Evolutionary conservation across 1,140 invertebrate species (phyloP).

Genomic region (Glossosoma conforme): DNA sequence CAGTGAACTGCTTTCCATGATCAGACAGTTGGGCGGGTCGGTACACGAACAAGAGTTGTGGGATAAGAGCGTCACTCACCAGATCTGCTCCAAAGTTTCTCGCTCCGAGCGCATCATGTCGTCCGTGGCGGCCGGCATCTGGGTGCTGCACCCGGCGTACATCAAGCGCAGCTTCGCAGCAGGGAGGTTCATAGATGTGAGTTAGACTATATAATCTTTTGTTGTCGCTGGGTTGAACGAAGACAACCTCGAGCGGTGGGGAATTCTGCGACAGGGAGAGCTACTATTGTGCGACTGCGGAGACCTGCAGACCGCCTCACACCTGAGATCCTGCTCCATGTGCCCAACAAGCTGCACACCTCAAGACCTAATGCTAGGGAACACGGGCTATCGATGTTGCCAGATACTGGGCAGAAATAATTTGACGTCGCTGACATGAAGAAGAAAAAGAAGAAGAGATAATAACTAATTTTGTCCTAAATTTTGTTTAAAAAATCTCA

Average conservation of each 20-base stretch:
- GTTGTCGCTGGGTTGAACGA: neutral
- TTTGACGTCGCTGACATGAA: no score
- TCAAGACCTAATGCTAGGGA: neutral
- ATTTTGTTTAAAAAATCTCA: no score
- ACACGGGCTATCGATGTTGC: no score
- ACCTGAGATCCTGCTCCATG: neutral
- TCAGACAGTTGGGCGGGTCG: constrained; percentile 62
- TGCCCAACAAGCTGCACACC: neutral
- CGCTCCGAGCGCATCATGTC: constrained; percentile 83
- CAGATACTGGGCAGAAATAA: no score
- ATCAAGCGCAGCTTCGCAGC: constrained; percentile 60
- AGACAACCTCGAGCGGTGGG: neutral
- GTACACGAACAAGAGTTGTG: constrained; percentile 57
- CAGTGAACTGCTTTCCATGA: constrained; percentile 43
- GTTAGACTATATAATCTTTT: constrained; percentile 17
- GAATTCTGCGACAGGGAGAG: neutral
- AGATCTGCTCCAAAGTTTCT: constrained; percentile 66
- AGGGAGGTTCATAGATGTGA: constrained; percentile 63
- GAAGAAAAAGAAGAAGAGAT: no score
- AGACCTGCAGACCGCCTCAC: neutral
- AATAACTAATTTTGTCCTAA: no score
- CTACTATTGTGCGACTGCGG: neutral
- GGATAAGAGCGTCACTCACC: constrained; percentile 68
- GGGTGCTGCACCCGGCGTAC: constrained; percentile 77
- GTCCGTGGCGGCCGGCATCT: constrained; percentile 79